Evolutionary conservation across 2,888 invertebrate genomes (phyloP).

Genomic region (Microdon myrmicae): DNA sequence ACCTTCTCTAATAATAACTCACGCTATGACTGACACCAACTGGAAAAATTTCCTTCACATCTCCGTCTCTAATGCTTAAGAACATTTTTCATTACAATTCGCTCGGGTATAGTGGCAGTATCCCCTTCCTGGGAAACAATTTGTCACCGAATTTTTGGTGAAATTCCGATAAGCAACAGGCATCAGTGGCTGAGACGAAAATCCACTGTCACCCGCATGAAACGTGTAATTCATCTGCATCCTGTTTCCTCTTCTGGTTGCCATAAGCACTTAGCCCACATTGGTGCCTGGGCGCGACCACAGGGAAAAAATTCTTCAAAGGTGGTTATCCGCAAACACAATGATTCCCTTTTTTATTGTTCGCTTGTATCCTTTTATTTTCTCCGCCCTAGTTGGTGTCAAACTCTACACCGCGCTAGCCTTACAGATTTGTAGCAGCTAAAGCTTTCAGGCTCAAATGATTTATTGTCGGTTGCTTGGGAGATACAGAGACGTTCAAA

Average conservation of each 20-base stretch:
- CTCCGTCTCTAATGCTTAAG: no score
- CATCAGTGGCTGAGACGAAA: slow-evolving; percentile 13
- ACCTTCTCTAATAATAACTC: no score
- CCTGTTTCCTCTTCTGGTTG: slow-evolving; percentile 10
- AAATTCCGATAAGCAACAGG: slow-evolving; percentile 37
- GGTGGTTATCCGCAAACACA: slow-evolving; percentile 14
- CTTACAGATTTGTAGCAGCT: slow-evolving; percentile 16
- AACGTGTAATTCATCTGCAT: slow-evolving; percentile 32
- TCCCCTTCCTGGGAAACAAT: no score
- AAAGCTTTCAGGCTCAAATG: slow-evolving; percentile 33
- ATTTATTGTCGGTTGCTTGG: slow-evolving; percentile 39
- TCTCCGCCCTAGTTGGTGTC: slow-evolving; percentile 3
- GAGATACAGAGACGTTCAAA: slow-evolving; percentile 23
- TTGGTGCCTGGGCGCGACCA: slow-evolving; percentile 9
- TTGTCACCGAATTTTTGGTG: slow-evolving; percentile 14
- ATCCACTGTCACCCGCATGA: slow-evolving; percentile 31
- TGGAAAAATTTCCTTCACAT: no score
- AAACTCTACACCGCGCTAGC: slow-evolving; percentile 1
- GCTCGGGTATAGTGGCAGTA: no score
- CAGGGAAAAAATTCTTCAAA: slow-evolving; percentile 4
- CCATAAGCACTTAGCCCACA: slow-evolving; percentile 9
- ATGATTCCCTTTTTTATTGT: not conserved
- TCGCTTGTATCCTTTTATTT: not conserved
- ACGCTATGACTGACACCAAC: no score
- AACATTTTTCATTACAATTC: no score